Percentiles rank a stretch among this genome's conserved stretches.
Evolutionary conservation across 2,888 invertebrate genomes (phyloP).

Genomic region (Chymomyza procnemis): DNA sequence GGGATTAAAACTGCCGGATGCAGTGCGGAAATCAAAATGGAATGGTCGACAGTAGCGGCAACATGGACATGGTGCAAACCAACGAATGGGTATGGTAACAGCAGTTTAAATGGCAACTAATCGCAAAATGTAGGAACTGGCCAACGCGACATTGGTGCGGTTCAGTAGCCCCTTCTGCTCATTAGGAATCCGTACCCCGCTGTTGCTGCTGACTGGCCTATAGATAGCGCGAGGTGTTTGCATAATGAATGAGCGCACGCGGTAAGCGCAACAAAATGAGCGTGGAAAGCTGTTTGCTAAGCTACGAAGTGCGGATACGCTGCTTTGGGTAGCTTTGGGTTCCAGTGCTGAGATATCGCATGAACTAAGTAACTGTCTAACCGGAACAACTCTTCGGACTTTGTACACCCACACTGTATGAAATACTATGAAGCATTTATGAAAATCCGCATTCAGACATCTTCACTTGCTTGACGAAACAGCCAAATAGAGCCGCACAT

Average conservation of each 20-base stretch:
- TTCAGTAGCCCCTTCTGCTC: background rate
- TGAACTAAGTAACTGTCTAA: no score
- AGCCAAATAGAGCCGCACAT: background rate
- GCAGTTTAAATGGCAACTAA: constrained; percentile 71
- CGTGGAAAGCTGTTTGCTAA: background rate
- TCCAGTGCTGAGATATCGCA: no score
- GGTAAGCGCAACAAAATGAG: background rate
- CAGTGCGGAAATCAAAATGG: constrained; percentile 69
- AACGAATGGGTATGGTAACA: constrained; percentile 29
- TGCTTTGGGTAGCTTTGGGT: no score
- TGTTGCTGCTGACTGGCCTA: background rate
- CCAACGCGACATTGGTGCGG: background rate
- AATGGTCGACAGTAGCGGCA: constrained; percentile 21
- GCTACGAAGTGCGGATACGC: background rate
- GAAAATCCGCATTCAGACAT: no score
- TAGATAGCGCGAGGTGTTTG: constrained; percentile 60
- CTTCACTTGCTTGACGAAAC: no score
- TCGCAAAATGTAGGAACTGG: constrained; percentile 47
- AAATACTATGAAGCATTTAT: no score
- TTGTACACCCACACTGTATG: no score
- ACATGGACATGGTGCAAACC: background rate
- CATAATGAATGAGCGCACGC: constrained; percentile 62
- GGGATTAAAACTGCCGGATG: constrained; percentile 67
- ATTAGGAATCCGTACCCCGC: background rate
- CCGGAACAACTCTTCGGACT: no score